phyloP scores from a whole-genome alignment of 1,140 invertebrate genomes.

The Diprion similis region DNA sequence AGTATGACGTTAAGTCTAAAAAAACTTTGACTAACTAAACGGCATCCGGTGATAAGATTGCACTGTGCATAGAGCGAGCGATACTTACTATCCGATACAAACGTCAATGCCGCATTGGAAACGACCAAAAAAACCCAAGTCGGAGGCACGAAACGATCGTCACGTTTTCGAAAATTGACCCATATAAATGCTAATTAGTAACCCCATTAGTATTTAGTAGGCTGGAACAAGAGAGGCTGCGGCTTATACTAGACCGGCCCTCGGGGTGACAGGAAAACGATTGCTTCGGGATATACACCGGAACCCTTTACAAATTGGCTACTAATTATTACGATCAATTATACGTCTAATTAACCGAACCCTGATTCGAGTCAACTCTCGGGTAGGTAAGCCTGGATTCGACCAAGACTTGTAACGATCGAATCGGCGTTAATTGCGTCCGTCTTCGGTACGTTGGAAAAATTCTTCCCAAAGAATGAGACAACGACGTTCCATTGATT shows the following conservation, averaged over 20 bases:
- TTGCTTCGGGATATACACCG: not conserved
- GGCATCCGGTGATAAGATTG: not conserved
- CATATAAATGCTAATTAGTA: conserved; percentile 4
- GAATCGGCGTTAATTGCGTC: too few species aligned
- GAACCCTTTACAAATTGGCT: not conserved
- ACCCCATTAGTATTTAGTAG: not conserved
- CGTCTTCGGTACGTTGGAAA: too few species aligned
- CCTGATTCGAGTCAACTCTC: too few species aligned
- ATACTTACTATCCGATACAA: too few species aligned
- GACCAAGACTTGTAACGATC: too few species aligned
- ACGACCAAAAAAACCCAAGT: too few species aligned
- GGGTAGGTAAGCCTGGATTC: too few species aligned
- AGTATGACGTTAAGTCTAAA: not conserved
- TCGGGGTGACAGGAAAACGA: not conserved
- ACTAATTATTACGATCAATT: not conserved
- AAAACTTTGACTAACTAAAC: not conserved
- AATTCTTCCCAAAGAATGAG: too few species aligned
- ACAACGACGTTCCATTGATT: too few species aligned
- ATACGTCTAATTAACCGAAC: not conserved
- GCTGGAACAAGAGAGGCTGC: not conserved
- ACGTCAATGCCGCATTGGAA: too few species aligned
- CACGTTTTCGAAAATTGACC: conserved; percentile 3
- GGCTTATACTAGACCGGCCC: too few species aligned
- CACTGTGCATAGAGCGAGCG: not conserved
- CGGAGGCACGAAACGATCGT: not conserved